Conservation (phyloP, 1,140 invertebrate species). For the Venturia canescens region DNA sequence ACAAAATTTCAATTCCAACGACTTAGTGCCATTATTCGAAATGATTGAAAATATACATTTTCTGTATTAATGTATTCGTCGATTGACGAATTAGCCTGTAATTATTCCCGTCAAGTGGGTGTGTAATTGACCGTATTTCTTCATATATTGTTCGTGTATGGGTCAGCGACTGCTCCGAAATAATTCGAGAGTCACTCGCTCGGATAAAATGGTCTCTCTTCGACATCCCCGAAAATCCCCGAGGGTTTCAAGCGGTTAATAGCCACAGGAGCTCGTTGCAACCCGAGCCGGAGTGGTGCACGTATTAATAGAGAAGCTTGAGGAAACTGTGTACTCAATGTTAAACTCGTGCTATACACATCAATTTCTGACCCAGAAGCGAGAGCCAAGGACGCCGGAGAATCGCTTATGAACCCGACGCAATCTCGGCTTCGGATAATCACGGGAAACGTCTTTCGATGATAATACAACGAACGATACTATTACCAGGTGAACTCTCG, state of each 20-base stretch:
- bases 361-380: not conserved
- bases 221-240: not conserved
- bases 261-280: not conserved
- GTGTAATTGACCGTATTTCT: not conserved
- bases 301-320: constrained; percentile 8
- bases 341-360: not conserved
- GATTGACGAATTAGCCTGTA: too few relatives aligned
- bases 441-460: not conserved
- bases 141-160: not conserved
- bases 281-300: not conserved
- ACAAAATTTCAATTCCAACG: too few relatives aligned
- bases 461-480: not conserved
- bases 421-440: not conserved
- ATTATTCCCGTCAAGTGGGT: too few relatives aligned
- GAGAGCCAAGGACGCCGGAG: not conserved
- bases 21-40: too few relatives aligned
- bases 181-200: not conserved
- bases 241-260: not conserved
- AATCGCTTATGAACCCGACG: not conserved
- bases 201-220: not conserved
- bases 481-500: not conserved
- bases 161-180: not conserved
- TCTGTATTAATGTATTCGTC: too few relatives aligned
- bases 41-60: too few relatives aligned
- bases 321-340: constrained; percentile 7